Evolutionary conservation across 1,140 invertebrate genomes (phyloP), one percentile per base, ranked within the genome.

Genomic region (Drepana arcuata): DNA sequence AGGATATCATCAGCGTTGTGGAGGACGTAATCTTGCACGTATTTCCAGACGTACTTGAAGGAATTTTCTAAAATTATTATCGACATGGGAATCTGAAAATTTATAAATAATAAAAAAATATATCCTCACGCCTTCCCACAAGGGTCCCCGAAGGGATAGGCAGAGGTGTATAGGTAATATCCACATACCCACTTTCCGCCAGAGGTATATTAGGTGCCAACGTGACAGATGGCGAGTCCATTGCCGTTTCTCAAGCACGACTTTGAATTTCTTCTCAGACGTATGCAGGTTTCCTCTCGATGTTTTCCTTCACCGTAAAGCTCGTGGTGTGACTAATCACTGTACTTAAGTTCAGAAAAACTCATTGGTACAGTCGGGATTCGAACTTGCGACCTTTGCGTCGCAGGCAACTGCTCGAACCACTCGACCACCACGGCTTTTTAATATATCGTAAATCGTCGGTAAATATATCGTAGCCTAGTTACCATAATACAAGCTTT

Each of bases 1-100:
- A 68, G 47, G 40, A 65, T 32, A 34, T 56, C 44, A 56, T 68
- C 61, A 4, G 50, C 34, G 37, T 64, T 45, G 1, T 33, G 31
- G 12, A 59, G 40, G 16, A 64, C 25, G 29, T 53, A 60, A 10
- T 58, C 43, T 48, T 65, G 32, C 1, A 69, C 11, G 9, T 30
- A 42, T n/a, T 47, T 41, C 65, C 61, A 69, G 14, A 57, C 7
- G 29, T 63, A 52, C 16, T 35, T 16, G 1, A 62, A 23, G 4
- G 61, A 60, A 29, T 16, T 41, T 60, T 69, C 61, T 3, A 68
- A 23, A 10, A 62, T 7, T 13, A 52, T 16, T 14, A 63, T 11
- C 4, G 44, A 46, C 29, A 56, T 9, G 2, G 49, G 51, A 21
- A 69, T 32, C 61, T 69, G 53, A 25, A 36, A 14, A 26, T n/a